Base-by-base conservation (phyloP, 2,888 invertebrate genomes). In the Chelonus formosanus region DNA sequence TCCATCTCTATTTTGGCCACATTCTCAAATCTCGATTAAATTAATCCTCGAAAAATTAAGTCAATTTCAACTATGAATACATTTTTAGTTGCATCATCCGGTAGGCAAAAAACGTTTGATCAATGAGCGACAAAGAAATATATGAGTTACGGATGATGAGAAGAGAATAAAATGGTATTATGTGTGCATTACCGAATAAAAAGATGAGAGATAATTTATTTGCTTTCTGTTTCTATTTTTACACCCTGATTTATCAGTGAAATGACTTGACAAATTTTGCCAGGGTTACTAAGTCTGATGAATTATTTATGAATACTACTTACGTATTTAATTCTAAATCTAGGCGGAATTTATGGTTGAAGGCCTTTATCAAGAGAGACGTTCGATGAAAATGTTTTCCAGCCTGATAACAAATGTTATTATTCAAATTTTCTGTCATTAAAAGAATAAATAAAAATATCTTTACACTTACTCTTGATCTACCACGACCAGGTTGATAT, bases 261-360 rank as follows among this genome's bases (percentile, higher is more conserved):
- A 32, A 32, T 8, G 52, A 52, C 31, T 52, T 32, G 31, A 52
- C 52, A 31, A 52, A 31, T 20, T 52, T 48, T 20, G 20, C n/a
- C 5, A 5, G 48, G 6, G 5, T 8, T 4, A 48, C 48, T 48
- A 45, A 32, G 58, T 47, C 48, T 35, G 47, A 58, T 10, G 32
- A 47, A 58, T 47, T 31, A 58, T 58, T 47, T 43, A 47, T 45
- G 10, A 34, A 35, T 34, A 47, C 10, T 58, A 58, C 95, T 94
- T 88, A 96, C 94, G 95, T 93, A 87, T 96, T 96, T 88, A 96
- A 92, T 90, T 96, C 95, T 87, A 96, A 90, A 88, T 96, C 95
- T 88, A 96, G 89, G 84, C 95, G 92, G 88, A 96, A 96, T 89
- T 94, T 96, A 88, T 96, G 95, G 88, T 93, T 95, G 89, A 96